phyloP scores from a whole-genome alignment of 2,888 invertebrate genomes.

The Gandaritis pyraliata region DNA sequence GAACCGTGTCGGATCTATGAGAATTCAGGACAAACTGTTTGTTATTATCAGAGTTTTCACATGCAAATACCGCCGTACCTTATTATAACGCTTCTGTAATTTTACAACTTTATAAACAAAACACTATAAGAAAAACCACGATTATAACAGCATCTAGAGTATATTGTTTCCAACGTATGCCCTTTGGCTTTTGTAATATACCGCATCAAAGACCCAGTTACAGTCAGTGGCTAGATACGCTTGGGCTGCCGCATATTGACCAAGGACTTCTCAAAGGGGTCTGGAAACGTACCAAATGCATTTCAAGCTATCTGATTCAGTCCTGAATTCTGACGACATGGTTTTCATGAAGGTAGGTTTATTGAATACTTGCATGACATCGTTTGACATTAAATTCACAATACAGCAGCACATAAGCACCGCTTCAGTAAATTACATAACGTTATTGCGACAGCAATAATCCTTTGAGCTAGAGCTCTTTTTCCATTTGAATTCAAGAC shows the following conservation, averaged over 20 bases:
- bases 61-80: not conserved
- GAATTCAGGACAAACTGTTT: not conserved
- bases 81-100: not conserved
- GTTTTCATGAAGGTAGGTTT: not conserved
- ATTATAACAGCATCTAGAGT: not conserved
- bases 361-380: slow-evolving; percentile 1
- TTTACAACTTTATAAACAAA: not conserved
- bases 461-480: not conserved
- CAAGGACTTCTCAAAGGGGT: not conserved
- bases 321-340: not conserved
- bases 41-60: not conserved
- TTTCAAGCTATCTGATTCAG: not conserved
- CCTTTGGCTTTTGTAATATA: not conserved
- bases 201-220: not conserved
- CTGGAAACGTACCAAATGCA: not conserved
- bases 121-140: not conserved
- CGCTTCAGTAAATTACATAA: not conserved
- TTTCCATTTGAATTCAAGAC: not conserved
- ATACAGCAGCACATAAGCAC: not conserved
- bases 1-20: not conserved
- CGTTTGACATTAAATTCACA: not conserved
- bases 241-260: not conserved
- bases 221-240: not conserved
- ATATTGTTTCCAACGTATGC: not conserved
- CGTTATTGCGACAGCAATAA: slow-evolving; percentile 2